A percentile compares a stretch with the other conserved stretches of the same genome.
phyloP scores from a whole-genome alignment of 64 coral and sea anemone species.

The Hydrozoanthus tunicans region DNA sequence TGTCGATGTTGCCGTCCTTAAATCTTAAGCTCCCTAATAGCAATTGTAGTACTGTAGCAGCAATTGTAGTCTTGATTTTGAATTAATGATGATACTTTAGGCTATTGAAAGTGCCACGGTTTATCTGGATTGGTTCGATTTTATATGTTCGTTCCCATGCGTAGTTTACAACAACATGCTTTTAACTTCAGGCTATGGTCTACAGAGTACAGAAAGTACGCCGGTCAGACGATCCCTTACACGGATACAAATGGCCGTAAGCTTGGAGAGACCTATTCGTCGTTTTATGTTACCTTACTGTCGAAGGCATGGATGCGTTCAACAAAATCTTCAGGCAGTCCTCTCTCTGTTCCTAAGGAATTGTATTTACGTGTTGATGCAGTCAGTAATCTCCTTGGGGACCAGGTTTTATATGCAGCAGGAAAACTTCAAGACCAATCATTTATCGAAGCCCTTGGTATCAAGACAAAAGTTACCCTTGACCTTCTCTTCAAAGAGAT shows the following conservation, averaged over 20 bases:
- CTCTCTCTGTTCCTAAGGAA: conserved; percentile 37
- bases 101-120: not conserved
- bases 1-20: too few relatives aligned
- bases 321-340: not conserved
- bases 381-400: conserved; percentile 51
- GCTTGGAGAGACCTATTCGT: conserved; percentile 57
- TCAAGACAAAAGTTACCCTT: conserved; percentile 36
- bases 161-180: not conserved
- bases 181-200: conserved; percentile 55
- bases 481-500: conserved; percentile 69
- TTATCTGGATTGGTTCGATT: not conserved
- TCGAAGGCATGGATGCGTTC: conserved; percentile 58
- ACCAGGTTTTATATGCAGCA: conserved; percentile 58
- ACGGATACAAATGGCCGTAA: conserved; percentile 52
- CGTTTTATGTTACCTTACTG: conserved; percentile 66
- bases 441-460: conserved; percentile 56
- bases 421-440: conserved; percentile 32
- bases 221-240: conserved; percentile 41
- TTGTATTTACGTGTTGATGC: conserved; percentile 35
- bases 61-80: too few relatives aligned
- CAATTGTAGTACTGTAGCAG: too few relatives aligned
- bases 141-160: not conserved
- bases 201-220: conserved; percentile 64
- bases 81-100: too few relatives aligned
- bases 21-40: too few relatives aligned